Evolutionary conservation across 2,888 invertebrate genomes (phyloP).

Genomic region (Aphidoletes aphidimyza): DNA sequence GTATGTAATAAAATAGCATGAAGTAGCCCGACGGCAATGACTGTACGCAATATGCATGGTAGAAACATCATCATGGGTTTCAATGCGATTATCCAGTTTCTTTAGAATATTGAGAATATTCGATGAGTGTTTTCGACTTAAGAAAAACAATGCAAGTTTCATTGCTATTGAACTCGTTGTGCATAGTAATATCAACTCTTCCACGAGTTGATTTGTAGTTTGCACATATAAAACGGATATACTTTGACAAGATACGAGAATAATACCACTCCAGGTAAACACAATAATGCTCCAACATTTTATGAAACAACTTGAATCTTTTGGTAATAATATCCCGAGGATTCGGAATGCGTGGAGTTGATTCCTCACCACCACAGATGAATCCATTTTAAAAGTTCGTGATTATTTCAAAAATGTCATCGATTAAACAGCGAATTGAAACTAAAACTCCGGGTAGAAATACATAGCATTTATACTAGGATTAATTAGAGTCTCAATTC

Average conservation of each 20-base stretch:
- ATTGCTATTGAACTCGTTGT: background rate
- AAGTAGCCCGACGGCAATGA: background rate
- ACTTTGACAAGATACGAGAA: background rate
- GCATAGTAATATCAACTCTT: background rate
- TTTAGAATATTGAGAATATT: background rate
- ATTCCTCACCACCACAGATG: too few relatives aligned
- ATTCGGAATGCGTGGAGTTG: too few relatives aligned
- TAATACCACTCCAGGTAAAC: background rate
- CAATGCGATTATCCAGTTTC: background rate
- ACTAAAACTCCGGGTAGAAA: too few relatives aligned
- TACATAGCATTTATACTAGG: too few relatives aligned
- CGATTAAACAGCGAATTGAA: too few relatives aligned
- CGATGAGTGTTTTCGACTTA: background rate
- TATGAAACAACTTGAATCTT: too few relatives aligned
- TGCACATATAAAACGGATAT: background rate
- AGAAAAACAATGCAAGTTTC: background rate
- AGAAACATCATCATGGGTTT: background rate
- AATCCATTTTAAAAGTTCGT: too few relatives aligned
- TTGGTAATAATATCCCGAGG: too few relatives aligned
- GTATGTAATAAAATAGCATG: background rate
- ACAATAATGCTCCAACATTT: background rate
- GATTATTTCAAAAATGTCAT: too few relatives aligned
- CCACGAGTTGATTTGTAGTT: background rate
- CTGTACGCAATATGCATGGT: background rate
- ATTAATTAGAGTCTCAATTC: too few relatives aligned